Evolutionary conservation across 2,888 invertebrate genomes (phyloP).

Genomic region (Chalcis sispes): DNA sequence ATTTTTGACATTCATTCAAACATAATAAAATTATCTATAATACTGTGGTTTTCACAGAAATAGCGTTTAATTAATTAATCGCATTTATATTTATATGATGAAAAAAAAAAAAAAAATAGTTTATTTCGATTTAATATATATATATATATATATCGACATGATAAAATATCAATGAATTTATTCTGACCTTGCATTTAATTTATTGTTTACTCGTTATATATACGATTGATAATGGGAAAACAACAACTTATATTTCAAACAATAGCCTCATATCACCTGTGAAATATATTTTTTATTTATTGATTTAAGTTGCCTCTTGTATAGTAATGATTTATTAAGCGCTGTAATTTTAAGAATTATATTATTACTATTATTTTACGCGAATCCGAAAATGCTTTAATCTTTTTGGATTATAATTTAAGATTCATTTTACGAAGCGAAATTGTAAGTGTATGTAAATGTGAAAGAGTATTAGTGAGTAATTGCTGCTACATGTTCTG

Average conservation of each 20-base stretch:
- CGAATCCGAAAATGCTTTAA: no score
- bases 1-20: no score
- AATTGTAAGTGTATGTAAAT: no score
- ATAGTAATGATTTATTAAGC: conserved; percentile 49
- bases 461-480: no score
- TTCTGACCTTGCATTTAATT: conserved; percentile 31
- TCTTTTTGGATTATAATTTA: conserved; percentile 17
- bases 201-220: conserved; percentile 24
- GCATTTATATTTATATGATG: no score
- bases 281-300: conserved; percentile 57
- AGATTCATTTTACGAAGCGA: no score
- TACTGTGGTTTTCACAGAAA: no score
- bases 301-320: conserved; percentile 54
- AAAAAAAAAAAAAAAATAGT: neutral
- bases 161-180: neutral
- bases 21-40: no score
- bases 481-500: no score
- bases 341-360: conserved; percentile 14
- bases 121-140: neutral
- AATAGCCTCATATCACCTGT: conserved; percentile 51
- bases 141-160: neutral
- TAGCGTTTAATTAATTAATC: no score
- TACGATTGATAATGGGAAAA: neutral
- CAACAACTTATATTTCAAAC: conserved; percentile 19
- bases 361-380: no score